Conservation (phyloP, 2,113 vertebrate species). For the Tetrao urogallus region DNA sequence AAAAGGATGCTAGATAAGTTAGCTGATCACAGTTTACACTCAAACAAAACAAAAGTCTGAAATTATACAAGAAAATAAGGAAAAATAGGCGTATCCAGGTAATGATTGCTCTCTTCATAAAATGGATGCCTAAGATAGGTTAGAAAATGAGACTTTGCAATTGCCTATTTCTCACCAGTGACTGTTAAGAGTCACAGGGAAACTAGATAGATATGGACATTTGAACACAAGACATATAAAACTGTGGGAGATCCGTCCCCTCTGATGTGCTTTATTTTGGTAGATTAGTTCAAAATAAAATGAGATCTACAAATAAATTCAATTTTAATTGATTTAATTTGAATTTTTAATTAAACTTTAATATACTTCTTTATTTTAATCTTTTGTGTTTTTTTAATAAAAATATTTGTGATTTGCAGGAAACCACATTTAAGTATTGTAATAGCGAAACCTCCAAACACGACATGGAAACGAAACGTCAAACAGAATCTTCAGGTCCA, state of each 20-base stretch:
- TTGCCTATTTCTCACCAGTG: neutral
- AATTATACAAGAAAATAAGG: neutral
- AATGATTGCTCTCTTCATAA: neutral
- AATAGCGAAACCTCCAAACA: neutral
- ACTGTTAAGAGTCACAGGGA: neutral
- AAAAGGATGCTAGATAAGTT: neutral
- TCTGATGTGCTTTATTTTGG: neutral
- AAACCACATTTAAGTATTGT: neutral
- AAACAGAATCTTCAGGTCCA: neutral
- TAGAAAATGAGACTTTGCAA: neutral
- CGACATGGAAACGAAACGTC: neutral
- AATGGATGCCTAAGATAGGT: neutral
- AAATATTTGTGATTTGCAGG: accelerated
- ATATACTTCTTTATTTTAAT: neutral
- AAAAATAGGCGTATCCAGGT: neutral
- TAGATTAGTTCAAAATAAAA: neutral
- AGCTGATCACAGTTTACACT: neutral
- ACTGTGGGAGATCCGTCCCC: neutral
- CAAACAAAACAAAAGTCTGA: neutral
- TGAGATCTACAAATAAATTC: no score
- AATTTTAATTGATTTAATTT: no score
- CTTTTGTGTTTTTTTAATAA: neutral
- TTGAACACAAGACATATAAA: neutral
- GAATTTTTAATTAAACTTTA: no score
- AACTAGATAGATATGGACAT: neutral